Base-by-base conservation (phyloP, 2,113 vertebrate genomes). In the Pteropus alecto region DNA sequence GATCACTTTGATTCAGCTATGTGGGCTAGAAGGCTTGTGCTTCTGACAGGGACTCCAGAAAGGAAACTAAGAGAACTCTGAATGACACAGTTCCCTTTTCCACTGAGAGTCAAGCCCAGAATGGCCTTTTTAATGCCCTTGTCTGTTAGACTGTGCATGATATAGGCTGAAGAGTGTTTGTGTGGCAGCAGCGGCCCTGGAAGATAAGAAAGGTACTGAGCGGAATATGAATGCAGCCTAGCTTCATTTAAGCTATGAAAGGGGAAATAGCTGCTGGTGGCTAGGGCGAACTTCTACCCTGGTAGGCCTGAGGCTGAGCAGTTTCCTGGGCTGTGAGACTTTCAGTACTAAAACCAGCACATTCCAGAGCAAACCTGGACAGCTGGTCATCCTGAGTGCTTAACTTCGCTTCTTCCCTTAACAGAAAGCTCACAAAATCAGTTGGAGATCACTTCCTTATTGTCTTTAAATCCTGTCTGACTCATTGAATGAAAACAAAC, bases 71-170 rank as follows among this genome's bases (percentile, higher is more conserved):
- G 82, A 43, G 92, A 68, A 71, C 38, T 9, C 87, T 90, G 94
- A 97, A 94, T 97, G 94, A 88, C 94, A 93, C 19, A 60, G 90
- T 96, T 98, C 94, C 79, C 79, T 96, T 98, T 98, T 95, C 84
- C 43, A 91, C 81, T 74, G 35, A 92, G 92, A 95, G 84, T 74
- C 93, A 97, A 97, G 94, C 96, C 85, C n/a, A 95, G 24, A 94
- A 33, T 70, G 94, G 84, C 96, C 97, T 98, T 98, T 98, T 98
- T 86, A 85, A 78, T 96, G 95, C 91, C 97, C 96, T 97, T 98
- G 82, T 98, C 93, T 96, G 88, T 76, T 95, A 63, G 43, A 93
- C 84, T 94, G 93, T 92, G 87, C 82, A 51, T 96, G 79, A 1
- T 78, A 51, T 2, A 56, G 85, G 65, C 51, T 78, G 94, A 95